Evolutionary conservation across 2,797 vertebrate species (phyloP).

Genomic region (Myoxocephalus aenaeus): DNA sequence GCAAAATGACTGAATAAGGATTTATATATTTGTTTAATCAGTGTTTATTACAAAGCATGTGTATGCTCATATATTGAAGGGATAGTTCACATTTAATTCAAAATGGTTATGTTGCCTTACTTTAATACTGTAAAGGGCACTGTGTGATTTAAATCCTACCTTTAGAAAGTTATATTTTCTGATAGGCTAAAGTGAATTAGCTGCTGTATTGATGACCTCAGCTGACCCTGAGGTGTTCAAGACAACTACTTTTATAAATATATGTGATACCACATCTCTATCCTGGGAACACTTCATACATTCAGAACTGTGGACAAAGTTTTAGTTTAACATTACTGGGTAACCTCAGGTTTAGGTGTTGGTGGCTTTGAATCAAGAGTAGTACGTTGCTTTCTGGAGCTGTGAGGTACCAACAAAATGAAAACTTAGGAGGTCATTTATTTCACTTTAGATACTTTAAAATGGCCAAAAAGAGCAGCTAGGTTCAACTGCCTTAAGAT

Average conservation of each 20-base stretch:
- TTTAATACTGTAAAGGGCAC: not conserved
- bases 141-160: not conserved
- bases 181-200: not conserved
- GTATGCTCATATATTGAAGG: not conserved
- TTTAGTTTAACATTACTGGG: not conserved
- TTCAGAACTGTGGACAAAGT: not conserved
- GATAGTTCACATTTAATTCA: not conserved
- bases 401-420: not conserved
- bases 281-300: not conserved
- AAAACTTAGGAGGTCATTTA: not conserved
- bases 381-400: not conserved
- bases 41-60: not conserved
- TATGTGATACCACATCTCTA: not conserved
- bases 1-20: not conserved
- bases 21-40: not conserved
- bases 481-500: not conserved
- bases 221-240: constrained; percentile 12
- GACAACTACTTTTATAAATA: not conserved
- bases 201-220: constrained; percentile 19
- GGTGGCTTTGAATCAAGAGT: not conserved
- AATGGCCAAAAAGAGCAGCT: not conserved
- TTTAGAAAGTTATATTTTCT: not conserved
- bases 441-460: not conserved
- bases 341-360: not conserved
- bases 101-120: not conserved